These are phyloP conservation scores for Misgurnus anguillicaudatus DNA, from an alignment of 2,113 vertebrate species.

Conservation along the genomic window DNA sequence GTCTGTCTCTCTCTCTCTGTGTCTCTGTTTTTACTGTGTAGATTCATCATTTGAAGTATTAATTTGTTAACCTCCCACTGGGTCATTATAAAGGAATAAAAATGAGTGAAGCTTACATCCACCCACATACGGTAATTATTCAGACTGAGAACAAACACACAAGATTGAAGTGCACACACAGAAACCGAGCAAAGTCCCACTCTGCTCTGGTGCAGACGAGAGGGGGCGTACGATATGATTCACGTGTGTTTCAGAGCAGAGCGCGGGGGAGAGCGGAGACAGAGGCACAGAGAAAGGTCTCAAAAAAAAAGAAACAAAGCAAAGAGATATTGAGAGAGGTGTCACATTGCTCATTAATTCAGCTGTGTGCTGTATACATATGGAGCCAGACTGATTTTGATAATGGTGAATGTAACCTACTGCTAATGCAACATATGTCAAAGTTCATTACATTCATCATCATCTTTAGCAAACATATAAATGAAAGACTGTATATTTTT, in stretches of 20 bases:
- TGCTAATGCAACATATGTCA: not conserved
- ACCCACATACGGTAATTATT: constrained; percentile 50
- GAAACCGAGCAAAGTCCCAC: constrained; percentile 49
- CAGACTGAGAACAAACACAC: constrained; percentile 46
- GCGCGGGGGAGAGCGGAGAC: constrained; percentile 34
- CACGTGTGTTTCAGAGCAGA: constrained; percentile 37
- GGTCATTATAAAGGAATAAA: constrained; percentile 48
- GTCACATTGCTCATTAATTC: constrained; percentile 8
- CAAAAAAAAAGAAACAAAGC: constrained; percentile 24
- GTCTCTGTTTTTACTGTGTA: constrained; percentile 3
- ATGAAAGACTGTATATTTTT: too few species aligned
- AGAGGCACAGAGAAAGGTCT: constrained; percentile 6
- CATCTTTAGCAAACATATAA: too few species aligned
- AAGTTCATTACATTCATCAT: not conserved
- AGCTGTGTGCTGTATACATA: not conserved
- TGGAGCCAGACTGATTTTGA: constrained; percentile 15
- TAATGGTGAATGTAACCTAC: not conserved
- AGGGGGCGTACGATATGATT: constrained; percentile 42
- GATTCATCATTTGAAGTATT: constrained; percentile 47
- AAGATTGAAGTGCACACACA: constrained; percentile 36
- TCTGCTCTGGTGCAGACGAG: constrained; percentile 31
- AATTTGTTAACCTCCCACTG: constrained; percentile 53
- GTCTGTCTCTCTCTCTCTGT: constrained; percentile 12
- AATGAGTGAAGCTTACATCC: constrained; percentile 55
- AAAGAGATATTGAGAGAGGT: not conserved